Conservation (phyloP, 2,797 vertebrate species). For the Pangasius sanitwongsei region DNA sequence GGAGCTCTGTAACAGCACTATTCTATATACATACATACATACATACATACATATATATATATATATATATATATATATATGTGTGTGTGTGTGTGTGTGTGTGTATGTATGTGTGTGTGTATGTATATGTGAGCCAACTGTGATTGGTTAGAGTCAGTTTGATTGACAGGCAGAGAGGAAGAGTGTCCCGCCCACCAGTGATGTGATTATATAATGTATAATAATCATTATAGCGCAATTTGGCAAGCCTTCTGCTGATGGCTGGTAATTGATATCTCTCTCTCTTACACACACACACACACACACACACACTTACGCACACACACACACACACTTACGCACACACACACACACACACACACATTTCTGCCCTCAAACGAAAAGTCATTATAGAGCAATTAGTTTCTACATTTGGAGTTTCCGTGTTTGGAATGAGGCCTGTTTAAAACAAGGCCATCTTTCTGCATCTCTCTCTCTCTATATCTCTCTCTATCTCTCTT, state of each 20-base stretch:
- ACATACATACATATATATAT: too few relatives aligned
- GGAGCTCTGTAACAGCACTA: too few relatives aligned
- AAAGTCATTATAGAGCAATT: conserved; percentile 26
- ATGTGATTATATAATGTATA: conserved; percentile 5
- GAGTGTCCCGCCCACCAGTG: not conserved
- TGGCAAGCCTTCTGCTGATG: not conserved
- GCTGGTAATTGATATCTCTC: not conserved
- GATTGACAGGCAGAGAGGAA: not conserved
- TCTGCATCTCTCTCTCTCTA: not conserved
- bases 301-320: not conserved
- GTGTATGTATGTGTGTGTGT: too few relatives aligned
- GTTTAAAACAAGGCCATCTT: conserved; percentile 14
- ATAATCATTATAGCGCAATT: conserved; percentile 3
- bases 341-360: conserved; percentile 1
- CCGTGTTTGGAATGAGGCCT: conserved; percentile 16
- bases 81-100: too few relatives aligned
- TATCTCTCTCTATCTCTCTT: not conserved
- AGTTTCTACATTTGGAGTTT: conserved; percentile 38
- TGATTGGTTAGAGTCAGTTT: conserved; percentile 6
- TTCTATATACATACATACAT: not conserved
- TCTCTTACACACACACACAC: not conserved
- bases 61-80: too few relatives aligned
- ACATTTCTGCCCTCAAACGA: not conserved
- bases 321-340: not conserved
- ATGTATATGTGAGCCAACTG: not conserved